Evolutionary conservation across 2,888 invertebrate genomes (phyloP), one percentile per base, ranked within the genome.

Genomic region (Leistus spinibarbis): DNA sequence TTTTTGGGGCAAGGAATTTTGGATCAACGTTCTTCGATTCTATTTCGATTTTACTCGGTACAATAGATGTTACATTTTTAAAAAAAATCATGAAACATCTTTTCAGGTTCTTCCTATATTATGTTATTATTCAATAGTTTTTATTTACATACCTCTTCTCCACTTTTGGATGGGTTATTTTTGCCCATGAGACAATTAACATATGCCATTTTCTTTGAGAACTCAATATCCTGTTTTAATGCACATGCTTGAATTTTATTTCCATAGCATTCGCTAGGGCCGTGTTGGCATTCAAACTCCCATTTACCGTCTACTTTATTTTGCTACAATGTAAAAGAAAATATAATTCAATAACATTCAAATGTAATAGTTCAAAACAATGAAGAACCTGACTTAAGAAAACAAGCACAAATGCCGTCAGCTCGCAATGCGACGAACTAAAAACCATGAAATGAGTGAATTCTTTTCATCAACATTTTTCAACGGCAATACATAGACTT

Each of bases 161-260:
- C 84, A 81, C 1, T 82, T 80, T 0, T 76, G 4, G 81, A 69
- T 10, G 83, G 82, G 65, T 80, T 76, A 5, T 71, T 74, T 17
- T 81, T 79, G 17, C 80, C 76, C 86, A 88, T 87, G 5, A 84
- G 82, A 77, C 88, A 88, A 77, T 82, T 81, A 9, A 87, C 82
- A 76, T 87, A 85, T 4, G 82, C 79, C 0, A 80, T 71, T 19
- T 78, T 76, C 63, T 79, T 76, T 13, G 68, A 78, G 53, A 80
- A 78, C 17, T 79, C 79, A 53, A 79, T 76, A 67, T 86, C 84
- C 73, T 85, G 82, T 3, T 83, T 56, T 71, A 89, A 80, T 1
- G 83, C 87, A 78, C 89, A 89, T 0, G 88, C 85, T 77, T 88
- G 88, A 4, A 86, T 85, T 78, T 84, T 86, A 79, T 89, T 89